phyloP scores from a whole-genome alignment of 2,888 invertebrate genomes.

The Adelphocoris suturalis region DNA sequence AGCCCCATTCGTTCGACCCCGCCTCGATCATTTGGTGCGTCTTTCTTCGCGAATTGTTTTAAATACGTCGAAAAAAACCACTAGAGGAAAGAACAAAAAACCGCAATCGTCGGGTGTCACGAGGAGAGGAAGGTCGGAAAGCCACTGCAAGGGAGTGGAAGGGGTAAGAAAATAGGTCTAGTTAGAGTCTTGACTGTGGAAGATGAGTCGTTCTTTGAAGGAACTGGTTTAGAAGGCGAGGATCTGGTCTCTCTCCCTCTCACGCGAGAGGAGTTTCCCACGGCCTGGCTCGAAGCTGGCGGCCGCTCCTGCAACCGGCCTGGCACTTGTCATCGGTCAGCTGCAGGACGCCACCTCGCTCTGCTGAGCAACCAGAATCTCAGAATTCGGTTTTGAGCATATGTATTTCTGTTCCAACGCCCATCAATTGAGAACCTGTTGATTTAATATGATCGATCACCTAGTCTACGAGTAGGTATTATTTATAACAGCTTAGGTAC shows the following conservation, averaged over 20 bases:
- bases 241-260: constrained; percentile 37
- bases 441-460: no score
- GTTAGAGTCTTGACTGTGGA: constrained; percentile 57
- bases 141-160: background rate
- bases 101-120: constrained; percentile 33
- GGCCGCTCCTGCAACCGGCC: constrained; percentile 30
- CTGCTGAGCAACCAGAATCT: background rate
- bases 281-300: constrained; percentile 5
- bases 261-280: constrained; percentile 66
- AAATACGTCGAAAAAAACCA: background rate
- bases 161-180: constrained; percentile 47
- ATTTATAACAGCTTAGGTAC: no score
- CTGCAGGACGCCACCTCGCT: constrained; percentile 36
- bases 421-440: no score
- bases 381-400: background rate
- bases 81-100: background rate
- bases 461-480: no score
- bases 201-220: constrained; percentile 67
- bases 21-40: background rate
- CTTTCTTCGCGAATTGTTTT: constrained; percentile 21
- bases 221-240: constrained; percentile 63
- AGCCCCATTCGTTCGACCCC: background rate
- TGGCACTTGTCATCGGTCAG: constrained; percentile 57
- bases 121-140: background rate
- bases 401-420: background rate